A percentile compares a stretch with the other conserved stretches of the same genome.
These are phyloP conservation scores for Troides oblongomaculatus DNA, from an alignment of 2,888 invertebrate species.

Conservation along the genomic window DNA sequence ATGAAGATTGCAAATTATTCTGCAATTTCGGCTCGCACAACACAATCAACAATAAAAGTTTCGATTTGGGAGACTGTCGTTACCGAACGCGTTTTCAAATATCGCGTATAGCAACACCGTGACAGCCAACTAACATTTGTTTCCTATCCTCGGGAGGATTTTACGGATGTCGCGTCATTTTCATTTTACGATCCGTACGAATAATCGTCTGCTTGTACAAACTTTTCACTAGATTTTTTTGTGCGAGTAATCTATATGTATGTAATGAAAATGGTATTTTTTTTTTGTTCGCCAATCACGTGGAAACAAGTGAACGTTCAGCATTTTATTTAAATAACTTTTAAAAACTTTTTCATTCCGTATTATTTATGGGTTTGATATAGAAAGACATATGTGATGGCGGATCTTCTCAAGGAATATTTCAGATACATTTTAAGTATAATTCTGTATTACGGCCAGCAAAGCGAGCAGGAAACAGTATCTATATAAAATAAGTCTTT, in stretches of 20 bases:
- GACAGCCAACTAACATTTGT: slow-evolving; percentile 36
- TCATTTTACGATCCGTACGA: slow-evolving; percentile 31
- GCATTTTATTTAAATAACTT: too few relatives aligned
- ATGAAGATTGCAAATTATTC: slow-evolving; percentile 10
- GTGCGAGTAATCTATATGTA: not conserved
- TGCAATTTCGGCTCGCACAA: slow-evolving; percentile 4
- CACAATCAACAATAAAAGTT: slow-evolving; percentile 24
- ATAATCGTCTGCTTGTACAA: slow-evolving; percentile 21
- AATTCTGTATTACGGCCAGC: too few relatives aligned
- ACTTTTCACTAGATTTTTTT: not conserved
- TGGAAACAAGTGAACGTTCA: too few relatives aligned
- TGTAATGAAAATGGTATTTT: too few relatives aligned
- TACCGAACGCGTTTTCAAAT: slow-evolving; percentile 25
- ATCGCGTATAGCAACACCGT: slow-evolving; percentile 21
- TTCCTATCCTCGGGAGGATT: slow-evolving; percentile 34
- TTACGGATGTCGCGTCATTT: slow-evolving; percentile 32
- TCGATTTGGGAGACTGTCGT: slow-evolving; percentile 14
- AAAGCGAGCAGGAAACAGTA: too few relatives aligned
- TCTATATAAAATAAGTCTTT: too few relatives aligned
- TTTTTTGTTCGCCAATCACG: too few relatives aligned
- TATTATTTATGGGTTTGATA: too few relatives aligned
- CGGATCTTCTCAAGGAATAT: too few relatives aligned
- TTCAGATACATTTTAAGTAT: too few relatives aligned
- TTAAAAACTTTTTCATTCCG: too few relatives aligned
- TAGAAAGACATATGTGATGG: too few relatives aligned